Conservation (phyloP, 2,797 vertebrate genomes). For the Ctenopoma kingsleyae region DNA sequence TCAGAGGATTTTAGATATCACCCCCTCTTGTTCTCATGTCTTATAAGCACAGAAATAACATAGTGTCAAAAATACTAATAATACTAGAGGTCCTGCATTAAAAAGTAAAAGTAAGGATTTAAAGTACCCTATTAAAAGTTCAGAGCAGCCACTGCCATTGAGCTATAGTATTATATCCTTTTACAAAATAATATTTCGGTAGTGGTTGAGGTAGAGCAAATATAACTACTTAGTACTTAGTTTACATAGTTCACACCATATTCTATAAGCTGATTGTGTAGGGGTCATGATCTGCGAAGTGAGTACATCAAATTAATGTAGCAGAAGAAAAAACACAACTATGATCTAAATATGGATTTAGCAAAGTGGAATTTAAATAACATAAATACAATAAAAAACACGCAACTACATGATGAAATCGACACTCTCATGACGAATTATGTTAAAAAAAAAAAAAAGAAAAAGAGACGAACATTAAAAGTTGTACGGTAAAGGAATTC, state of each 20-base stretch:
- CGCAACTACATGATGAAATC: neutral
- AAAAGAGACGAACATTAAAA: neutral
- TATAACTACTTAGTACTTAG: neutral
- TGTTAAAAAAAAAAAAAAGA: neutral
- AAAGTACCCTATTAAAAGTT: neutral
- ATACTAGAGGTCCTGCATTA: no score
- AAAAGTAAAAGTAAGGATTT: neutral
- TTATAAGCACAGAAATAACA: no score
- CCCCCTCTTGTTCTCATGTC: no score
- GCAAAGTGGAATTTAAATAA: no score
- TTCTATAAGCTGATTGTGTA: neutral
- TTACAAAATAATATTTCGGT: no score
- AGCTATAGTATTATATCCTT: no score
- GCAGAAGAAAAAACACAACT: neutral
- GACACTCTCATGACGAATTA: neutral
- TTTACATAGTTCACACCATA: neutral
- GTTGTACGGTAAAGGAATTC: neutral
- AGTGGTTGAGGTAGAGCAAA: no score
- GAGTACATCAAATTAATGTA: neutral
- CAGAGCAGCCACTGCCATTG: neutral
- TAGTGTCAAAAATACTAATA: no score
- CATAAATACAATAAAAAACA: no score
- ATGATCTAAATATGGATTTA: neutral
- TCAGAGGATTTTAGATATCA: no score
- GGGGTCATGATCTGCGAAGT: neutral